These are phyloP conservation scores for Cyphomyrus plagiostoma DNA, from an alignment of 2,113 vertebrate genomes.

Conservation along the genomic window DNA sequence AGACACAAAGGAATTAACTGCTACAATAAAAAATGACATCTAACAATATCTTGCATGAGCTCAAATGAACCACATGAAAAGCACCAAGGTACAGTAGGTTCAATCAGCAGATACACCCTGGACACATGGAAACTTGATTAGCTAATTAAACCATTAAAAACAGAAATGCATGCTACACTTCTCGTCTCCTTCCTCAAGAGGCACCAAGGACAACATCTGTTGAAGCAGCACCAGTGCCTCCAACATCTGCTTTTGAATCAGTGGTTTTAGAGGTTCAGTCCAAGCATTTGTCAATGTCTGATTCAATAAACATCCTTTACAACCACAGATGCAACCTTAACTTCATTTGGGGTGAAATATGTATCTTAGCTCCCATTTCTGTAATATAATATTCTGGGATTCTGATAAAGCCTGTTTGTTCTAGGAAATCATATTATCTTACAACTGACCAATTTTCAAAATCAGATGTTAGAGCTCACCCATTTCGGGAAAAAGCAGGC, in stretches of 20 bases:
- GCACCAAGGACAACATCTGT: background rate
- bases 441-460: background rate
- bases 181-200: background rate
- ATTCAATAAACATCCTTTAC: constrained; percentile 6
- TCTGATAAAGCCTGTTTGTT: background rate
- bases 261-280: constrained; percentile 5
- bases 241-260: background rate
- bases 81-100: background rate
- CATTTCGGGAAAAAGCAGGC: background rate
- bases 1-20: background rate
- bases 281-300: constrained; percentile 4
- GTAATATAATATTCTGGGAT: background rate
- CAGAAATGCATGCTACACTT: background rate
- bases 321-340: background rate
- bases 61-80: background rate
- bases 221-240: background rate
- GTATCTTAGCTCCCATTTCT: background rate
- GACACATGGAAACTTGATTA: background rate
- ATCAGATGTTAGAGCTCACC: background rate
- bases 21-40: background rate
- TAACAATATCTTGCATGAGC: background rate
- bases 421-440: background rate
- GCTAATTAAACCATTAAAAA: background rate
- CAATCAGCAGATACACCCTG: background rate
- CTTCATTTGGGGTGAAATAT: background rate